Base-by-base conservation (phyloP, 2,113 vertebrate species). In the Centrocercus urophasianus region DNA sequence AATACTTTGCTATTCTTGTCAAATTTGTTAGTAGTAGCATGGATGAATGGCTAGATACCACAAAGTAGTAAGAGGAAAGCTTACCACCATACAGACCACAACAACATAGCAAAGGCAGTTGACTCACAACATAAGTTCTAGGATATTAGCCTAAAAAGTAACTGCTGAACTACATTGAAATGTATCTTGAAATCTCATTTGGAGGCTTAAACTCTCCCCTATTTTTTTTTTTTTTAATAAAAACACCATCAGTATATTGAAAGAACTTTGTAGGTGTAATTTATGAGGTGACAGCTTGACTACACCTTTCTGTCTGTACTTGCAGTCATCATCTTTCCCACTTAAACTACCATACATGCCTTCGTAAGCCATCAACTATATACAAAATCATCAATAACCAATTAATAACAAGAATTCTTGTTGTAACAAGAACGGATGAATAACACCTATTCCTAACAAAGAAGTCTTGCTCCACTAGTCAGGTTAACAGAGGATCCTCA, bases 401-500 rank as follows among this genome's bases (percentile, higher is more conserved):
- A 28, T 64, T 40, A 28, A 27, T 64, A 64, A 28, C 61, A 40
- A 28, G 36, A 64, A 64, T 64, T 27, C 25, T 64, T 40, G 25
- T 28, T 64, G 36, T 11, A 64, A 64, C 61, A 64, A 40, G 38
- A 64, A 64, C 19, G 40, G 61, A 40, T 40, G 36, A 63, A 28
- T 60, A 34, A 60, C n/a, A 60, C n/a, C n/a, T 60, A 60, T 60
- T 60, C 57, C 27, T 64, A 64, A 64, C 25, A 76, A 70, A 92
- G 59, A 84, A 89, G 63, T 34, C 54, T 56, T 66, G 38, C 16
- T 91, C 38, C 47, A 56, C 69, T 7, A 45, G 48, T 70, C 40
- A 77, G 20, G 40, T n/a, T 70, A 91, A 76, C 27, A 76, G 25
- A 57, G 48, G n/a, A 66, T 89, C 52, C 59, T 66, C 45, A 83